These are phyloP conservation scores for Autographa gamma DNA, from an alignment of 2,888 invertebrate genomes.

Conservation along the genomic window DNA sequence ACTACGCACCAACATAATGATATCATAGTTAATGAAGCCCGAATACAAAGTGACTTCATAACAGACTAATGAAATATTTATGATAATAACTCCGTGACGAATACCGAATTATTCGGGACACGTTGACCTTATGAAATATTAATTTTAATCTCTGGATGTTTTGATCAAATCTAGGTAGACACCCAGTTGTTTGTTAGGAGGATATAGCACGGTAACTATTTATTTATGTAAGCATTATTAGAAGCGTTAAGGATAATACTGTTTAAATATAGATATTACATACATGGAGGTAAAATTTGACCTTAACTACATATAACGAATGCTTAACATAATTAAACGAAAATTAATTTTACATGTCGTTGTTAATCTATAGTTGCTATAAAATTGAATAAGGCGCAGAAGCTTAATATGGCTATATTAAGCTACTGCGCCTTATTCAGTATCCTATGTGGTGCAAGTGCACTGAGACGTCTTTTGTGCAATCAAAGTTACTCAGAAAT, in stretches of 20 bases:
- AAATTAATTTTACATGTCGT: no score
- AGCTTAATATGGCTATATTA: no score
- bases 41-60: conserved; percentile 15
- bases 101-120: conserved; percentile 6
- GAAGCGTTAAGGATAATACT: background rate
- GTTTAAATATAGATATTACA: background rate
- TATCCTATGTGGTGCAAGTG: background rate
- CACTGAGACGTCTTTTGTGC: background rate
- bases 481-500: background rate
- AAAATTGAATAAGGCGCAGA: no score
- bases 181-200: background rate
- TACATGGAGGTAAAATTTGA: background rate
- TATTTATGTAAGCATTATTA: background rate
- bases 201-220: background rate
- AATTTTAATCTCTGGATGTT: conserved; percentile 3
- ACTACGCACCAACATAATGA: conserved; percentile 20
- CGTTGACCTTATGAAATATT: conserved; percentile 27
- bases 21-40: conserved; percentile 31
- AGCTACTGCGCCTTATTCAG: no score
- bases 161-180: background rate
- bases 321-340: background rate
- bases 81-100: conserved; percentile 22
- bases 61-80: conserved; percentile 45
- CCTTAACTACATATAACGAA: background rate
- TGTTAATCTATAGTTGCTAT: no score